Evolutionary conservation across 2,113 vertebrate genomes (phyloP).

Genomic region (Lepisosteus osseus): DNA sequence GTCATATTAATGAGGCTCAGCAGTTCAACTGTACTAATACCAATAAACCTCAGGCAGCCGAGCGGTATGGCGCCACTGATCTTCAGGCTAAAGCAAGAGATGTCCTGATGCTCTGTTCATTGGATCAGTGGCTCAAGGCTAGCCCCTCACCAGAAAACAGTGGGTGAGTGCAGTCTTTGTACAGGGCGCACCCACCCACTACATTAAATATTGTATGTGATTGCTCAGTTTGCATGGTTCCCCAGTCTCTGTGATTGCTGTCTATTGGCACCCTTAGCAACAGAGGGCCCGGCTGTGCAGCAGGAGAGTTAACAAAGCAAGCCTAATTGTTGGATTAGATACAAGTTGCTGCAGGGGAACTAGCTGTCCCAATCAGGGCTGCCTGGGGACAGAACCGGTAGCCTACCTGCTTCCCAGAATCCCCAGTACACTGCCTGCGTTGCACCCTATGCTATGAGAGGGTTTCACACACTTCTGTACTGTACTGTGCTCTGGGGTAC

Average conservation of each 20-base stretch:
- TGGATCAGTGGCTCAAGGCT: too few relatives aligned
- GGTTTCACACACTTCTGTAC: neutral
- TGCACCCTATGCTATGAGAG: neutral
- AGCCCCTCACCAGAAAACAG: neutral
- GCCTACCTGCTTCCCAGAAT: neutral
- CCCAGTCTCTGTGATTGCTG: conserved; percentile 61
- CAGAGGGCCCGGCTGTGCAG: conserved; percentile 68
- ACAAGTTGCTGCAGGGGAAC: conserved; percentile 54
- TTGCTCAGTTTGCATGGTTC: conserved; percentile 69
- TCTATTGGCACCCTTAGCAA: conserved; percentile 66
- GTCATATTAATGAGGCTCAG: too few relatives aligned
- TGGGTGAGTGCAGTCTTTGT: conserved; percentile 44
- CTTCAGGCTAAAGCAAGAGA: too few relatives aligned
- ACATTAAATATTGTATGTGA: conserved; percentile 54
- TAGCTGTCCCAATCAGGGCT: conserved; percentile 34
- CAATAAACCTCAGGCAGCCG: too few relatives aligned
- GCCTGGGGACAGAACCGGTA: neutral
- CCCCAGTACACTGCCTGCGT: neutral
- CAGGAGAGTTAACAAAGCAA: conserved; percentile 72
- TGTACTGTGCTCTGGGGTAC: neutral
- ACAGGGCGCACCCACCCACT: conserved; percentile 29
- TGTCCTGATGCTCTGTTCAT: too few relatives aligned
- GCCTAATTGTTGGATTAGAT: conserved; percentile 64
- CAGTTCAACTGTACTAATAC: too few relatives aligned
- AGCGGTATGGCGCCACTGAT: too few relatives aligned